Evolutionary conservation across 53 echinoderm and acorn worm species (phyloP).

Genomic region (Glandiceps talaboti): DNA sequence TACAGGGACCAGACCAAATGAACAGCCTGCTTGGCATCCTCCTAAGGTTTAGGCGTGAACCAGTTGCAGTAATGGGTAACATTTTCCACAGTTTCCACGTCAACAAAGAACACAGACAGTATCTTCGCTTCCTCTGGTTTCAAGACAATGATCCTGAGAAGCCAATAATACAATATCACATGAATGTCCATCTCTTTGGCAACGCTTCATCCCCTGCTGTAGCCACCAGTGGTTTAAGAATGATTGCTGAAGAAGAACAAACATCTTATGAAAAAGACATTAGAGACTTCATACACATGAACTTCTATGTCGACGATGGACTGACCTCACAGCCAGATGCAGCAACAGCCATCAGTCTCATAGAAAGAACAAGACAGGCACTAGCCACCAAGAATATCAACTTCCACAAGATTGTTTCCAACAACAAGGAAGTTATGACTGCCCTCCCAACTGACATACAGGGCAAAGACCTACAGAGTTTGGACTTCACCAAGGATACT

Average conservation of each 20-base stretch:
- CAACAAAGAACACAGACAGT: conserved; percentile 8
- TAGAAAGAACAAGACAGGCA: conserved; percentile 2
- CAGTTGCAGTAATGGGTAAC: conserved; percentile 23
- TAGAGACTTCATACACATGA: conserved; percentile 20
- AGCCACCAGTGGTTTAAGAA: conserved; percentile 14
- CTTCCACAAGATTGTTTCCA: conserved; percentile 17
- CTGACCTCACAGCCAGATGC: conserved; percentile 8
- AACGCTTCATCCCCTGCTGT: conserved; percentile 19
- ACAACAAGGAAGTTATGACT: background rate
- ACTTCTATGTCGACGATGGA: conserved; percentile 52
- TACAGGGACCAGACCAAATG: conserved; percentile 26
- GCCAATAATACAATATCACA: conserved; percentile 8
- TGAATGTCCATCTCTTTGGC: conserved; percentile 30
- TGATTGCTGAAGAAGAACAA: conserved; percentile 8
- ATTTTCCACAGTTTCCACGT: conserved; percentile 26
- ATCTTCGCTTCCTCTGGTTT: conserved; percentile 23
- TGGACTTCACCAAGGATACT: conserved; percentile 2
- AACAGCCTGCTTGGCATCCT: conserved; percentile 16
- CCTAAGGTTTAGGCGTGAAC: conserved; percentile 11
- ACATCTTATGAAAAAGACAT: conserved; percentile 13
- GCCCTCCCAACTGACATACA: background rate
- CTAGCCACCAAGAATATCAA: conserved; percentile 12
- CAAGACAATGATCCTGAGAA: conserved; percentile 12
- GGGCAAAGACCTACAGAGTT: background rate
- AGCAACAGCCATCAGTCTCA: conserved; percentile 9